Conservation (phyloP, 2,113 vertebrate species). For the Solea solea region DNA sequence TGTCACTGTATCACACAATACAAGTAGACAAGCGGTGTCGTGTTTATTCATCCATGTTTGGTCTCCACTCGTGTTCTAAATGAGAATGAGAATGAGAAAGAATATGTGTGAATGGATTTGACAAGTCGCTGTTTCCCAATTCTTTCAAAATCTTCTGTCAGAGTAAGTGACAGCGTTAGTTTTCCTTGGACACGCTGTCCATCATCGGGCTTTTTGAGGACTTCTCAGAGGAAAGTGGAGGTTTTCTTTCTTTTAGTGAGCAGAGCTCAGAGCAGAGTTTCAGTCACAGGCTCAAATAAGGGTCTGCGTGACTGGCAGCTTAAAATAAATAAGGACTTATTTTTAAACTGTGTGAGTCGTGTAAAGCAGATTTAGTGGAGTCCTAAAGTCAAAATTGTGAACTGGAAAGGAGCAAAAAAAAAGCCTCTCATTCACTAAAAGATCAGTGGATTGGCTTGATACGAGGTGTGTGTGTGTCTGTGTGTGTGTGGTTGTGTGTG, state of each 20-base stretch:
- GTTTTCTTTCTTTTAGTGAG: neutral
- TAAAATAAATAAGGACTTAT: neutral
- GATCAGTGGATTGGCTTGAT: neutral
- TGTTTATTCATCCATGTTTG: no score
- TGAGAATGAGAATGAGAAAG: no score
- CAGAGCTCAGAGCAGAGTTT: neutral
- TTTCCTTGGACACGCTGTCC: no score
- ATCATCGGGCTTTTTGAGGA: neutral
- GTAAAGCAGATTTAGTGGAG: neutral
- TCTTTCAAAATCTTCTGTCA: no score
- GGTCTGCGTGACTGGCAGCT: neutral
- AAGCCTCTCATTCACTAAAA: neutral
- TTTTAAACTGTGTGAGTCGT: neutral
- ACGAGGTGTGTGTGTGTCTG: slow-evolving; percentile 20
- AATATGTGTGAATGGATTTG: neutral
- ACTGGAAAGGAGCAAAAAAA: neutral
- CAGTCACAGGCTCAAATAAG: neutral
- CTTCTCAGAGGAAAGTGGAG: neutral
- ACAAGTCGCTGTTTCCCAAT: neutral
- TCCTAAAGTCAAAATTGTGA: neutral
- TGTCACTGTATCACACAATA: no score
- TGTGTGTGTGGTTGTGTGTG: slow-evolving; percentile 15
- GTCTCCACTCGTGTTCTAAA: no score
- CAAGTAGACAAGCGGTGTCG: no score
- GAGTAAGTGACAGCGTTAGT: no score